phyloP scores from a whole-genome alignment of 1,140 invertebrate species.

The Drosophila albomicans region DNA sequence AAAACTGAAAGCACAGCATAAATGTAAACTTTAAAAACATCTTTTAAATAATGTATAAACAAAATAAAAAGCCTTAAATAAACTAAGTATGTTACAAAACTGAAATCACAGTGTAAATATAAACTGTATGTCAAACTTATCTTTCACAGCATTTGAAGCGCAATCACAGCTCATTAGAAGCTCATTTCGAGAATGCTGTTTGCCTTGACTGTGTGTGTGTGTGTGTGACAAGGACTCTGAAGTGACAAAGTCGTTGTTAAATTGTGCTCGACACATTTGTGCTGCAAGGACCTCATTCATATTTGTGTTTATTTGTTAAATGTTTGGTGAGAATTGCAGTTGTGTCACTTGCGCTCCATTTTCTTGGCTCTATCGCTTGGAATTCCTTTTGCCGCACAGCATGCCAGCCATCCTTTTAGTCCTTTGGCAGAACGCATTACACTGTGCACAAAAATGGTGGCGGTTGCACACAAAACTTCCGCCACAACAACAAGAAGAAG shows the following conservation, averaged over 20 bases:
- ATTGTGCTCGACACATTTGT: slow-evolving; percentile 30
- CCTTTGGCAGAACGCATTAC: slow-evolving; percentile 15
- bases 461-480: slow-evolving; percentile 74
- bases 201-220: neutral
- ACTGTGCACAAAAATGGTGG: slow-evolving; percentile 65
- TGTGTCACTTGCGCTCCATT: slow-evolving; percentile 20
- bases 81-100: neutral
- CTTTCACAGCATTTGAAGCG: neutral
- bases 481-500: slow-evolving; percentile 37
- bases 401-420: neutral
- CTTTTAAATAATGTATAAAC: no score
- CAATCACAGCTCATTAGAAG: slow-evolving; percentile 35
- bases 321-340: slow-evolving; percentile 26
- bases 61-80: no score
- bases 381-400: neutral
- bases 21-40: neutral
- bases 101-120: neutral
- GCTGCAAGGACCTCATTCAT: slow-evolving; percentile 34
- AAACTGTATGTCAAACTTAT: neutral
- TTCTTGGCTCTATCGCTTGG: slow-evolving; percentile 10
- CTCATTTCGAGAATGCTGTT: slow-evolving; percentile 11
- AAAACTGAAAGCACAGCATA: neutral
- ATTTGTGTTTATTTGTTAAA: slow-evolving; percentile 53
- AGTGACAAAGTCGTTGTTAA: slow-evolving; percentile 33
- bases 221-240: neutral